A percentile compares a stretch with the other conserved stretches of the same genome.
Conservation (phyloP, 2,888 invertebrate species). For the Spicauda simplicius region DNA sequence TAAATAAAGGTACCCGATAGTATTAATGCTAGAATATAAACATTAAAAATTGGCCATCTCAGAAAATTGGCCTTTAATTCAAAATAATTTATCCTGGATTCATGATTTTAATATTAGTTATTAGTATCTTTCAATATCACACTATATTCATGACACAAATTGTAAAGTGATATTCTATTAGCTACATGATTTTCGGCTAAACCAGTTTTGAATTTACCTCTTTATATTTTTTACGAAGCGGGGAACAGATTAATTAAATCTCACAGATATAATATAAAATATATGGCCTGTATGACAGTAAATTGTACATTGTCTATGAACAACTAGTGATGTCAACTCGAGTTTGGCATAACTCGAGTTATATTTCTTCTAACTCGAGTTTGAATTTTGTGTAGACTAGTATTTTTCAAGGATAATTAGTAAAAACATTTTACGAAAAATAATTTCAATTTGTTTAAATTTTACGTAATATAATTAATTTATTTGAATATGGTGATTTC, state of each 20-base stretch:
- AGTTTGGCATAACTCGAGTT: too few relatives aligned
- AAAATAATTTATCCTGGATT: not conserved
- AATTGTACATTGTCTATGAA: not conserved
- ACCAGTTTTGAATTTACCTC: not conserved
- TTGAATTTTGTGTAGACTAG: too few relatives aligned
- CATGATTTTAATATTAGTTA: not conserved
- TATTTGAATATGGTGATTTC: too few relatives aligned
- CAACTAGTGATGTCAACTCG: too few relatives aligned
- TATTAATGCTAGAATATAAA: not conserved
- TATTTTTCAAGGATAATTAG: too few relatives aligned
- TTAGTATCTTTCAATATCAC: not conserved
- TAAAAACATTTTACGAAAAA: too few relatives aligned
- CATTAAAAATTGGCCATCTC: not conserved
- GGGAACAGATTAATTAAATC: not conserved
- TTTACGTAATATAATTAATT: too few relatives aligned
- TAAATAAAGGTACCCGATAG: not conserved
- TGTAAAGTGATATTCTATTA: too few relatives aligned
- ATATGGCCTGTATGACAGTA: not conserved
- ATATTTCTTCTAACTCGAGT: too few relatives aligned
- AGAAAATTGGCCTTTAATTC: not conserved
- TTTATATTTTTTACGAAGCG: not conserved
- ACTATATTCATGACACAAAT: not conserved
- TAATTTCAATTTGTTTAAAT: too few relatives aligned
- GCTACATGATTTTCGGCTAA: too few relatives aligned
- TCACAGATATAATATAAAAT: not conserved